Evolutionary conservation across 2,888 invertebrate species (phyloP), one percentile per base, ranked within the genome.

Genomic region (Nymphalis c-album): DNA sequence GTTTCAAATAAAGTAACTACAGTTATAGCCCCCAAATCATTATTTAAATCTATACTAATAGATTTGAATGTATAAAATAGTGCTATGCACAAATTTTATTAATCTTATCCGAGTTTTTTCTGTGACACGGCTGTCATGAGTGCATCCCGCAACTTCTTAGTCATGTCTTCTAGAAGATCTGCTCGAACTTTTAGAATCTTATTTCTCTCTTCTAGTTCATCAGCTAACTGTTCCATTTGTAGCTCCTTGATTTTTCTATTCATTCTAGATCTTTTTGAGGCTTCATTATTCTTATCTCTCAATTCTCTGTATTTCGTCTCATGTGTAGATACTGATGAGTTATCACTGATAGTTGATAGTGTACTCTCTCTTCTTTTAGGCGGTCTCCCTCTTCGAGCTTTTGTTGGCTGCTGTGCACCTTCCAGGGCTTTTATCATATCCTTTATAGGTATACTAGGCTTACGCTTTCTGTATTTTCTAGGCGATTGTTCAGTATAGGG

Each of bases 221-320:
- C 81, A 1, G 93, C 93, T 71, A 88, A 80, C 62, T 86, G 84
- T 74, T 90, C 85, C 93, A 94, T 94, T 76, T 94, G 94, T 63
- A 90, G 78, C 73, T 87, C 89, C 77, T 90, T 94, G 78, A 85
- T 86, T 85, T 95, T 96, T 74, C 96, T 93, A 78, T 95, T 96
- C 89, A 94, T 94, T 73, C 96, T 90, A 1, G 96, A 96, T 75
- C 94, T 93, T 76, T 96, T 93, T 53, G 96, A 96, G 55, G 96
- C 96, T 85, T 96, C 96, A 81, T 96, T 96, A 85, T 96, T 96
- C 81, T 95, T 95, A 79, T 95, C 95, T 66, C 96, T 88, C 72
- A 95, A 91, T 78, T 95, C 95, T 62, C 95, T 90, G 81, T 96
- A 96, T 73, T 92, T 94, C 58, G 83, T 81, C 73, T 93, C 93